A percentile compares a stretch with the other conserved stretches of the same genome.
These are phyloP conservation scores for Leptinotarsa lineolata DNA, from an alignment of 1,140 invertebrate species.

Conservation along the genomic window DNA sequence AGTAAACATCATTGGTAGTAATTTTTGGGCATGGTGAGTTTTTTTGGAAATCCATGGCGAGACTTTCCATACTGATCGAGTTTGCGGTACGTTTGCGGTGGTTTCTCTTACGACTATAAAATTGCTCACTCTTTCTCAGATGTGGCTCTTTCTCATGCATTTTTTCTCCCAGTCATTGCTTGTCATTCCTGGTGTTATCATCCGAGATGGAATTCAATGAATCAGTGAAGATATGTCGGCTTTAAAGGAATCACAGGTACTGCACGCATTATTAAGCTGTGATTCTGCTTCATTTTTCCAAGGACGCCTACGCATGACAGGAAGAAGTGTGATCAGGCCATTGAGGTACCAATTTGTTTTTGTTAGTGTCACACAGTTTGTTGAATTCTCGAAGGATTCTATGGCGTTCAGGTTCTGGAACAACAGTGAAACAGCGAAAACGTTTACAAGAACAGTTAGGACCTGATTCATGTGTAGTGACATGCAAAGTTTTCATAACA, in stretches of 20 bases:
- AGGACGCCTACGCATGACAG: background rate
- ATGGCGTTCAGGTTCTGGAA: background rate
- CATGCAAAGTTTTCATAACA: too few species aligned
- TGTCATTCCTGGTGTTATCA: background rate
- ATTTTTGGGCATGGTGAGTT: conserved; percentile 14
- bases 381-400: background rate
- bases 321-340: background rate
- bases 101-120: conserved; percentile 6
- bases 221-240: too few species aligned
- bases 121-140: too few species aligned
- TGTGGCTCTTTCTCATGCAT: background rate
- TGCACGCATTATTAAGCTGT: background rate
- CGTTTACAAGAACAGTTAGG: background rate
- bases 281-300: background rate
- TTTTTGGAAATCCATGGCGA: background rate
- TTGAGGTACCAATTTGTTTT: background rate
- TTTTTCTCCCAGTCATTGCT: conserved; percentile 15
- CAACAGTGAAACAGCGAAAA: background rate
- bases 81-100: conserved; percentile 12
- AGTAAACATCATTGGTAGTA: background rate
- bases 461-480: background rate
- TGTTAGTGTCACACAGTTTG: background rate
- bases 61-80: background rate
- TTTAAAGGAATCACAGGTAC: too few species aligned
- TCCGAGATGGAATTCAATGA: background rate